phyloP scores from a whole-genome alignment of 1,140 invertebrate species.

The Drosophila leontia region DNA sequence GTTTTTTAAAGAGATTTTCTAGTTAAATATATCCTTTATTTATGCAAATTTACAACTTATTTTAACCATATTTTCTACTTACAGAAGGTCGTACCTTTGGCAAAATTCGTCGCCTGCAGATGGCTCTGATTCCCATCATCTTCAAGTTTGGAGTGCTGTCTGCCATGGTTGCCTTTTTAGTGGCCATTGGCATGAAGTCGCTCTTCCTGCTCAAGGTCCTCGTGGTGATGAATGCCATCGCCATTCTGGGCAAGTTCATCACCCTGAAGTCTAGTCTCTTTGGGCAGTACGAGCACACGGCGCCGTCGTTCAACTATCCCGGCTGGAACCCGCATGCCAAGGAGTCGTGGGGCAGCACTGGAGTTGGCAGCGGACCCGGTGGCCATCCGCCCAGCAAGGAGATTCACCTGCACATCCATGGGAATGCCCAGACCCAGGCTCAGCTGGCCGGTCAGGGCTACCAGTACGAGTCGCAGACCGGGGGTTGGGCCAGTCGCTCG shows the following conservation, averaged over 20 bases:
- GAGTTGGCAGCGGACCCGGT: conserved; percentile 6
- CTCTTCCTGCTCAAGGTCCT: conserved; percentile 85
- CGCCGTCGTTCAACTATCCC: conserved; percentile 68
- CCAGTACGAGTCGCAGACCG: conserved; percentile 49
- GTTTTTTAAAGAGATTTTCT: neutral
- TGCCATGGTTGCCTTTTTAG: conserved; percentile 85
- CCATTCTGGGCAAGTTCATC: conserved; percentile 77
- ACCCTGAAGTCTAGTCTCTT: conserved; percentile 72
- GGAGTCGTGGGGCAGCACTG: conserved; percentile 62
- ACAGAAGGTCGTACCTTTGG: conserved; percentile 84
- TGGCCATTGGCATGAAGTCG: conserved; percentile 85
- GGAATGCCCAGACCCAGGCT: conserved; percentile 63
- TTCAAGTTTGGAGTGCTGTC: conserved; percentile 86
- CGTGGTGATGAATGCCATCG: conserved; percentile 76
- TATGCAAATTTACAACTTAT: neutral
- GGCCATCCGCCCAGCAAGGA: conserved; percentile 73
- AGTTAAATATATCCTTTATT: neutral
- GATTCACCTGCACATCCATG: conserved; percentile 82
- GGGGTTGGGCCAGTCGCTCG: conserved; percentile 72
- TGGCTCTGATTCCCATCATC: conserved; percentile 85
- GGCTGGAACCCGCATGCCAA: conserved; percentile 72
- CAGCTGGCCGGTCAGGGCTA: conserved; percentile 59
- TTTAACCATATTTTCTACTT: conserved; percentile 2
- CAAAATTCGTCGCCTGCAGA: conserved; percentile 83
- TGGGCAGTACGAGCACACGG: conserved; percentile 60